These are phyloP conservation scores for Camptogramma bilineatum DNA, from an alignment of 2,888 invertebrate genomes.

Conservation along the genomic window DNA sequence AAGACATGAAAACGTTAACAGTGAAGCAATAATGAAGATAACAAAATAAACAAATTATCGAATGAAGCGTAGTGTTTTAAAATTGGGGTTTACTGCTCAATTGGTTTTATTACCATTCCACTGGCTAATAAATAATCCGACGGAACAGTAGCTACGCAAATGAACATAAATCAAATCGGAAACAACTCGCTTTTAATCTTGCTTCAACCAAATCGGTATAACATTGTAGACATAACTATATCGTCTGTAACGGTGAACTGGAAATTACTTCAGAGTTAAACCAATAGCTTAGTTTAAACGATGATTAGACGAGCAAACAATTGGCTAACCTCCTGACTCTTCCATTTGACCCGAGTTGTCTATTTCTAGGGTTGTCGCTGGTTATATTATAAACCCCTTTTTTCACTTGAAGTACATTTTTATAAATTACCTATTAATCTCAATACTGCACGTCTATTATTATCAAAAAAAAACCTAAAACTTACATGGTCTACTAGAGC, in stretches of 20 bases:
- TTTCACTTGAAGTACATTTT: neutral
- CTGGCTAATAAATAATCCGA: constrained; percentile 51
- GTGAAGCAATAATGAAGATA: constrained; percentile 43
- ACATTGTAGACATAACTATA: constrained; percentile 25
- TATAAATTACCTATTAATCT: neutral
- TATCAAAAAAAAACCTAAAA: too few relatives aligned
- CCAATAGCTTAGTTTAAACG: constrained; percentile 63
- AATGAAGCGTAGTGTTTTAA: constrained; percentile 46
- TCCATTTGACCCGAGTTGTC: constrained; percentile 49
- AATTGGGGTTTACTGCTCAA: constrained; percentile 49
- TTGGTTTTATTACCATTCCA: constrained; percentile 53
- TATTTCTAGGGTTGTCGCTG: constrained; percentile 52
- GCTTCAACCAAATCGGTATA: constrained; percentile 20
- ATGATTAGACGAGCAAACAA: constrained; percentile 66
- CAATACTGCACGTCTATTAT: too few relatives aligned
- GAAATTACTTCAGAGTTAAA: constrained; percentile 61
- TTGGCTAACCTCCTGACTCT: constrained; percentile 67
- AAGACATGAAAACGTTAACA: constrained; percentile 34
- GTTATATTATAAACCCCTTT: constrained; percentile 10
- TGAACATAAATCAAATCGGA: constrained; percentile 40
- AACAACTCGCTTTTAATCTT: constrained; percentile 14
- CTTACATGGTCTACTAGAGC: too few relatives aligned
- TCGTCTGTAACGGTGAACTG: constrained; percentile 53
- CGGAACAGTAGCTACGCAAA: constrained; percentile 47
- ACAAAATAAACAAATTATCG: constrained; percentile 47